Evolutionary conservation across 37 sponge, comb jelly and placozoan species (phyloP), one percentile per base, ranked within the genome.

Genomic region (Chondrilla cf. caribensis): DNA sequence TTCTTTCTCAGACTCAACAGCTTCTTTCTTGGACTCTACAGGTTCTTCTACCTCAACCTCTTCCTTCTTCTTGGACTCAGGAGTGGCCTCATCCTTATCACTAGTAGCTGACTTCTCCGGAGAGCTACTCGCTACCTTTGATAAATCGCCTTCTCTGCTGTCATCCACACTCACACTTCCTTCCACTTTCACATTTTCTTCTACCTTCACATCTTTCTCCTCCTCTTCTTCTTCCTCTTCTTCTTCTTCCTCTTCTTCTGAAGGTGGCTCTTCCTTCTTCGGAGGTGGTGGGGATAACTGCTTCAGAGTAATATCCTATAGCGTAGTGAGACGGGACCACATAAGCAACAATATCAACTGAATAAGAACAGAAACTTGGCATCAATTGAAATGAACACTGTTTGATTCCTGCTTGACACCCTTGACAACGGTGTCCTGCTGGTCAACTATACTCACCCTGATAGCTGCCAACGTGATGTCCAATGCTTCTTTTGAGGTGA

Each of bases 261-360:
- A 6, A 14, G 51, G 51, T 47, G 51, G 51, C 11, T 47, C 51
- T 47, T 47, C 11, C 51, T 33, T 40, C 60, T 39, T 86, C 51
- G 72, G 15, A 2, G 40, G 58, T 21, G 58, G n/a, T 58, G 58
- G 70, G 37, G 25, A n/a, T 24, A 88, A 64, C 15, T 85, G 66
- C 41, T 70, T 92, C 79, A 92, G 76, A n/a, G 92, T 92, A 3
- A 88, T 70, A 32, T 87, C 89, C 92, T 92, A 80, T n/a, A n/a
- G n/a, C n/a, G n/a, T n/a, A n/a, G n/a, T n/a, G n/a, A n/a, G 2
- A 38, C 36, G 18, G 36, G 4, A 8, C 2, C 11, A 60, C 17
- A 64, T 66, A 47, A 14, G n/a, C n/a, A n/a, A n/a, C n/a, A n/a
- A n/a, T n/a, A n/a, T n/a, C 57, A 55, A 19, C 17, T 55, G 57